A percentile compares a stretch with the other conserved stretches of the same genome.
Conservation (phyloP, 2,888 invertebrate species). For the Epirrita christyi region DNA sequence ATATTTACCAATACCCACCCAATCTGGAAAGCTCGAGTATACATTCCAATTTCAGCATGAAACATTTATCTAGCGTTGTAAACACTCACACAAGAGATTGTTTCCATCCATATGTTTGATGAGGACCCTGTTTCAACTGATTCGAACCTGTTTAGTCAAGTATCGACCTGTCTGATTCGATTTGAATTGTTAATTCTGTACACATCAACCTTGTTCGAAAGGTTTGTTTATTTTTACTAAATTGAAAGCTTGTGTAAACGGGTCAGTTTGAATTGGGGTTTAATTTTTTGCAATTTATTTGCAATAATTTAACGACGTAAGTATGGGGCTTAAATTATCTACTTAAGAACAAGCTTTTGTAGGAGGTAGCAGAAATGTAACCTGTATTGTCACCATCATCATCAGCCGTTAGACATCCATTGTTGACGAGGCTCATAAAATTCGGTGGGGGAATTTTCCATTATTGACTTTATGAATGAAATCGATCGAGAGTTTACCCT, state of each 20-base stretch:
- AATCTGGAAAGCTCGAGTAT: not conserved
- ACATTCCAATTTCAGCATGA: not conserved
- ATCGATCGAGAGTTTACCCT: too few species aligned
- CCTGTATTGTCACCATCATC: too few species aligned
- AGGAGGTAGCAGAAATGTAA: too few species aligned
- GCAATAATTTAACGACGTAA: too few species aligned
- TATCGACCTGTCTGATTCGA: slow-evolving; percentile 32
- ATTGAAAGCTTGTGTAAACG: slow-evolving; percentile 10
- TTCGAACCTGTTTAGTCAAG: slow-evolving; percentile 22
- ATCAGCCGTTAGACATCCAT: too few species aligned
- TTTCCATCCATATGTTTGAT: slow-evolving; percentile 26
- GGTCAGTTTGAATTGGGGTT: not conserved
- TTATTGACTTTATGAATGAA: too few species aligned
- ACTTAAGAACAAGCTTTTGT: too few species aligned
- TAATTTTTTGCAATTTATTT: not conserved
- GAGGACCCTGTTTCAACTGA: slow-evolving; percentile 16
- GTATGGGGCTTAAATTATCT: too few species aligned
- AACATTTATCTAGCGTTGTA: slow-evolving; percentile 19
- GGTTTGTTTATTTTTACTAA: slow-evolving; percentile 25
- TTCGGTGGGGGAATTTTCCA: too few species aligned
- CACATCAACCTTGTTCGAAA: slow-evolving; percentile 18
- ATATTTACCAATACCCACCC: not conserved
- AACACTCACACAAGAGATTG: slow-evolving; percentile 20
- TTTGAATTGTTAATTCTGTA: slow-evolving; percentile 38
- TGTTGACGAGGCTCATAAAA: too few species aligned